Percentiles rank a stretch among this genome's conserved stretches.
phyloP scores from a whole-genome alignment of 2,113 vertebrate genomes.

The Nesoenas mayeri region DNA sequence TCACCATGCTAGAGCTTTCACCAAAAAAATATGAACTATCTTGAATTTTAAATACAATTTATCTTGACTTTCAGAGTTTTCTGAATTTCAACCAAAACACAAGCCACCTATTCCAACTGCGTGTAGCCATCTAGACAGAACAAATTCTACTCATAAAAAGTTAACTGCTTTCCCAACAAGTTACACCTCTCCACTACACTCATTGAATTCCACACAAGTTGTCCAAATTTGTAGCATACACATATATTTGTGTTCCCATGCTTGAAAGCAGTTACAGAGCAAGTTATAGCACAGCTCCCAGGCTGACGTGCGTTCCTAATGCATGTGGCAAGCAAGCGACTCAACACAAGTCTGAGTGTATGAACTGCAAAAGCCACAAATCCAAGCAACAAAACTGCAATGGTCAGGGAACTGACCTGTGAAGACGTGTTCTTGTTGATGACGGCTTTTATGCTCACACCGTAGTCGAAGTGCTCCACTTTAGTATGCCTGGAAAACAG shows the following conservation, averaged over 20 bases:
- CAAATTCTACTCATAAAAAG: not conserved
- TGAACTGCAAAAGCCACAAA: not conserved
- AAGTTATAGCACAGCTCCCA: not conserved
- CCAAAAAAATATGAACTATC: not conserved
- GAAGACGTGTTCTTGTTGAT: conserved; percentile 67
- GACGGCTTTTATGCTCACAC: conserved; percentile 56
- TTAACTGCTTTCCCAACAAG: not conserved
- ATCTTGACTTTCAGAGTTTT: not conserved
- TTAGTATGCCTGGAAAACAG: conserved; percentile 65
- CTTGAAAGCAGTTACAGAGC: not conserved
- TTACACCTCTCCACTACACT: not conserved
- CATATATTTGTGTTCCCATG: not conserved
- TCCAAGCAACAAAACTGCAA: not conserved
- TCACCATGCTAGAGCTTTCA: not conserved
- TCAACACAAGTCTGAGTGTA: not conserved
- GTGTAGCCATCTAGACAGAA: not conserved
- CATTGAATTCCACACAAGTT: not conserved
- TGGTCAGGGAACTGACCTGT: conserved; percentile 63
- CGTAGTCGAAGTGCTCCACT: conserved; percentile 66
- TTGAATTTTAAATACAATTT: not conserved
- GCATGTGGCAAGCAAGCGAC: not conserved
- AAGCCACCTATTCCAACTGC: not conserved
- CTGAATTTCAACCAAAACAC: not conserved
- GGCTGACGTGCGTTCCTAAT: not conserved
- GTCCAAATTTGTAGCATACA: not conserved